Evolutionary conservation across 1,140 invertebrate species (phyloP), one percentile per base, ranked within the genome.

Genomic region (Macrotrachela quadricornifera): DNA sequence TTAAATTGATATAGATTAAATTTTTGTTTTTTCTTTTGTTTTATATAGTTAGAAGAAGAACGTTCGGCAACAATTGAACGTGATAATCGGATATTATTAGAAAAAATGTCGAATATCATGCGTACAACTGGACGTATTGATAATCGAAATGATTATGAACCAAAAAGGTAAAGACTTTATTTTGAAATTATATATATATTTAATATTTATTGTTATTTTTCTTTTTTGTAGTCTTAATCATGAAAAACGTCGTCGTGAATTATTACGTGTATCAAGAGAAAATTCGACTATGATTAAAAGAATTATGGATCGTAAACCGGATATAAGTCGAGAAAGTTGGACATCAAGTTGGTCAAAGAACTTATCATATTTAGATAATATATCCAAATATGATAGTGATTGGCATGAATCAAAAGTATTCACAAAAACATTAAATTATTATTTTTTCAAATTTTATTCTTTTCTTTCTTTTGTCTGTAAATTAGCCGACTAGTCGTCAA

Each of bases 51-150:
- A 38, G 66, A 69, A 56, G 66, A 68, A 50, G 66, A 69, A 47
- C 55, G 65, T 38, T 56, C 67, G 38, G 62, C 65, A 11, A 65
- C 59, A n/a, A 67, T 69, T 49, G 67, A 69, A 56, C 58, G 66
- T 51, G 67, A 69, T 56, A 69, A 69, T 54, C 46, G 63, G 47
- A 64, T 66, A 49, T 54, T 69, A 30, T 54, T 69, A 49, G 65
- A 68, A 50, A 69, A 68, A 55, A 69, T 69, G 67, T 62, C 65
- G 0, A 62, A 64, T 54, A 65, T 66, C 30, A 69, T 69, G 66
- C 59, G 64, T 49, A 68, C 64, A 10, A 38, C 57, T 54, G 64
- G 66, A 10, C 54, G 64, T 43, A 53, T 69, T 13, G 67, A 68
- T 51, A 69, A 69, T 55, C 57, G 58, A 36, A 67, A 69, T 57